phyloP scores from a whole-genome alignment of 2,888 invertebrate species.

The Drosophila diplacantha region DNA sequence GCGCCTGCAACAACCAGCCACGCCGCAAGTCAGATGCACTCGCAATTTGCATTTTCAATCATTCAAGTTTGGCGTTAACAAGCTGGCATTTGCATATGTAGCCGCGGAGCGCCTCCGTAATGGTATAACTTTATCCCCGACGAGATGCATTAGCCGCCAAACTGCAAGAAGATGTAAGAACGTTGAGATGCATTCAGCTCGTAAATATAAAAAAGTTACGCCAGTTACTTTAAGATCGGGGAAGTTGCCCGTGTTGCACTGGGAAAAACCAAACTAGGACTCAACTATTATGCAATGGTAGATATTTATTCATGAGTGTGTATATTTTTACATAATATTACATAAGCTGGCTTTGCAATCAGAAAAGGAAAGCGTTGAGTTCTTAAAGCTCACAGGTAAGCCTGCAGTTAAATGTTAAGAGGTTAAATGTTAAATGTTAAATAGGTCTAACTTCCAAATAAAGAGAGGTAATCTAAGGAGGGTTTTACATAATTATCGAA shows the following conservation, averaged over 20 bases:
- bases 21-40: conserved; percentile 20
- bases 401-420: neutral
- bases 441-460: neutral
- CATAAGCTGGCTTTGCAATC: neutral
- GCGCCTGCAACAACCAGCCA: conserved; percentile 5
- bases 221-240: conserved; percentile 22
- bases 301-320: neutral
- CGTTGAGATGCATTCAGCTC: conserved; percentile 45
- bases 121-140: conserved; percentile 28
- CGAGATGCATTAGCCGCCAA: conserved; percentile 33
- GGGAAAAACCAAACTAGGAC: neutral
- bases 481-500: neutral
- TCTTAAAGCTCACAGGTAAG: too few relatives aligned
- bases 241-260: conserved; percentile 3
- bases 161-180: conserved; percentile 42
- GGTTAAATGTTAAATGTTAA: too few relatives aligned
- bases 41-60: conserved; percentile 68
- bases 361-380: neutral
- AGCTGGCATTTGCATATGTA: conserved; percentile 43
- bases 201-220: conserved; percentile 44
- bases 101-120: conserved; percentile 6
- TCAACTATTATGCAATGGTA: neutral
- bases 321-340: conserved; percentile 1
- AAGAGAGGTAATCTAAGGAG: neutral
- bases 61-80: conserved; percentile 53